Percentiles rank a stretch among this genome's conserved stretches.
These are phyloP conservation scores for Oceanodroma tethys DNA, from an alignment of 2,113 vertebrate genomes.

Conservation along the genomic window DNA sequence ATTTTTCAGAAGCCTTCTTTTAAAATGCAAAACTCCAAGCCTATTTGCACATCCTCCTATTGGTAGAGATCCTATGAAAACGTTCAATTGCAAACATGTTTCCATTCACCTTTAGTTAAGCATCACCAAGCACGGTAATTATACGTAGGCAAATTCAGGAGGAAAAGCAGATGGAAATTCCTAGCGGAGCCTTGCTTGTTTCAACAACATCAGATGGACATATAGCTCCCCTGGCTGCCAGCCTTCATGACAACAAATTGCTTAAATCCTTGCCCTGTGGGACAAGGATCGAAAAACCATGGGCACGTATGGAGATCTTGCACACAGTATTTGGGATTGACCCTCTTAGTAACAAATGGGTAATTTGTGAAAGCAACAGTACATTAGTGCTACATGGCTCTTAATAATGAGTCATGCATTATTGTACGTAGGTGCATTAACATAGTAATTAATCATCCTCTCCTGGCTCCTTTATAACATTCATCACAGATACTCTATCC, in stretches of 20 bases:
- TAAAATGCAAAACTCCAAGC: background rate
- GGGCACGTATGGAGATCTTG: background rate
- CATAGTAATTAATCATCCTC: conserved; percentile 25
- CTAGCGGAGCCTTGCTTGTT: background rate
- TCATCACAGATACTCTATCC: background rate
- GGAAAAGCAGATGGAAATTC: conserved; percentile 24
- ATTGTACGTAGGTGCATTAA: background rate
- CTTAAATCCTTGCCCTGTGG: background rate
- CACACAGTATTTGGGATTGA: background rate
- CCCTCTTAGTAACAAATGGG: background rate
- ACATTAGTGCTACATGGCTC: background rate
- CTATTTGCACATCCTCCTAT: background rate
- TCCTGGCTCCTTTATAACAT: background rate
- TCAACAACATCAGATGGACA: background rate
- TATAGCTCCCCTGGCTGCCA: background rate
- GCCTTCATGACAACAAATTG: background rate
- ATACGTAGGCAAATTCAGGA: background rate
- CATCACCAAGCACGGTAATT: background rate
- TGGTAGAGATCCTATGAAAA: background rate
- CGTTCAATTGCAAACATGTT: fast-evolving
- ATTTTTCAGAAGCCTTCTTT: background rate
- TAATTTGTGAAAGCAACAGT: background rate
- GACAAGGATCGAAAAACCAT: background rate
- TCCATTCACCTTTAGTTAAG: background rate
- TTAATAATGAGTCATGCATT: background rate